phyloP scores from a whole-genome alignment of 2,888 invertebrate genomes.

The Ectemnius lituratus region DNA sequence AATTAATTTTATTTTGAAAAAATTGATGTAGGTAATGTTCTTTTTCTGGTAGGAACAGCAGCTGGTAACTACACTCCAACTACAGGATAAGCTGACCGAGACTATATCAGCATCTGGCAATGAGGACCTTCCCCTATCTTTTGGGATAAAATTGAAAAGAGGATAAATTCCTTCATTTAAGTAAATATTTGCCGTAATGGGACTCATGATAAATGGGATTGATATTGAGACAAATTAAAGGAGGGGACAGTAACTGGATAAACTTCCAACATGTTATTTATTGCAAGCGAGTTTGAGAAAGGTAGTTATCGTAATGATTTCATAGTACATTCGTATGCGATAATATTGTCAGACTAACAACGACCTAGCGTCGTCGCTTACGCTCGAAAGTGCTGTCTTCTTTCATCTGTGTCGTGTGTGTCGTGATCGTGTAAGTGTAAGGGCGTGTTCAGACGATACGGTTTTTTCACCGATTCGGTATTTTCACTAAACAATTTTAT shows the following conservation, averaged over 20 bases:
- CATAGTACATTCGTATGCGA: slow-evolving; percentile 72
- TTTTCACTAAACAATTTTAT: too few relatives aligned
- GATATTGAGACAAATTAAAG: not conserved
- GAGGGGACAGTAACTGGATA: slow-evolving; percentile 20
- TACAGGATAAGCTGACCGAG: not conserved
- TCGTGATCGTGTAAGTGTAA: slow-evolving; percentile 15
- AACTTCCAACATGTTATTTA: slow-evolving; percentile 75
- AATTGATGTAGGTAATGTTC: too few relatives aligned
- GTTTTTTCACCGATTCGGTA: too few relatives aligned
- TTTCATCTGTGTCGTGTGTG: slow-evolving; percentile 21
- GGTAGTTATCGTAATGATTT: slow-evolving; percentile 75
- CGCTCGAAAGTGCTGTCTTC: slow-evolving; percentile 51
- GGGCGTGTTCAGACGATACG: too few relatives aligned
- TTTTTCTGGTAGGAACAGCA: not conserved
- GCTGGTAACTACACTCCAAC: not conserved
- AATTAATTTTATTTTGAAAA: too few relatives aligned
- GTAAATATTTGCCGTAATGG: not conserved
- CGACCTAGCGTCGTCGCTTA: slow-evolving; percentile 65
- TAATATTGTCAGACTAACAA: slow-evolving; percentile 72
- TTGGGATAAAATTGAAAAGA: too few relatives aligned
- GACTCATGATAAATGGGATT: too few relatives aligned
- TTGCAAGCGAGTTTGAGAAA: slow-evolving; percentile 76
- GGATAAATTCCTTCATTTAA: not conserved
- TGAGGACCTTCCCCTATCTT: too few relatives aligned
- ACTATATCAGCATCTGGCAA: not conserved